These are phyloP conservation scores for Chaitophorus viminalis DNA, from an alignment of 2,888 invertebrate genomes.

Conservation along the genomic window DNA sequence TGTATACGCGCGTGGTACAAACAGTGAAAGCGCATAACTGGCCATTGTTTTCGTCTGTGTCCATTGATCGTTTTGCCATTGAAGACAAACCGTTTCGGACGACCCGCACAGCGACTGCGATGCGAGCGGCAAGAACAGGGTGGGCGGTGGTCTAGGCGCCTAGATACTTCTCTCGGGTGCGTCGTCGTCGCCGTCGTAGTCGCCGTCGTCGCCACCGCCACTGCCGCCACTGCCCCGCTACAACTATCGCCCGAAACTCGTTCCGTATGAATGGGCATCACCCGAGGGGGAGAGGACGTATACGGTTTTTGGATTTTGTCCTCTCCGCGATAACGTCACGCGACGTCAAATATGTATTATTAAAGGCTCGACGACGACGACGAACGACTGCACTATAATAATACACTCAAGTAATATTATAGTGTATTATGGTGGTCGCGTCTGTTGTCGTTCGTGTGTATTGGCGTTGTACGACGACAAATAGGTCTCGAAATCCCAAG, in stretches of 20 bases:
- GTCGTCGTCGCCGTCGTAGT: neutral
- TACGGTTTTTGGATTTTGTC: slow-evolving; percentile 10
- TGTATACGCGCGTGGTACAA: neutral
- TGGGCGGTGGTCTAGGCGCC: slow-evolving; percentile 46
- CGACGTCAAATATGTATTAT: neutral
- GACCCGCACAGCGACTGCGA: neutral
- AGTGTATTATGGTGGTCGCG: too few relatives aligned
- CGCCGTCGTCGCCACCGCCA: neutral
- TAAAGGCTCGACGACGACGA: too few relatives aligned
- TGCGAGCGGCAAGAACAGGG: neutral
- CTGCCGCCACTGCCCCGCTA: neutral
- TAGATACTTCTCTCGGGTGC: slow-evolving; percentile 47
- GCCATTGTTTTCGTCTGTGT: slow-evolving; percentile 33
- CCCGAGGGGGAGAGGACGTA: neutral
- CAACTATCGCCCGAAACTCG: slow-evolving; percentile 11
- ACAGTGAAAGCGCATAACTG: neutral
- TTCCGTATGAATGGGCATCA: slow-evolving; percentile 54
- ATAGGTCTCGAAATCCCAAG: too few relatives aligned
- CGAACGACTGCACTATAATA: too few relatives aligned
- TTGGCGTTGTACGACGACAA: too few relatives aligned
- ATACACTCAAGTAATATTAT: too few relatives aligned
- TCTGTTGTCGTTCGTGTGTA: too few relatives aligned
- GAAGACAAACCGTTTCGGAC: slow-evolving; percentile 54
- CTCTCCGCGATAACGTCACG: neutral
- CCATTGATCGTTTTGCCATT: slow-evolving; percentile 60